Percentiles rank a stretch among this genome's conserved stretches.
phyloP scores from a whole-genome alignment of 2,113 vertebrate genomes.

The Neopipo cinnamomea region DNA sequence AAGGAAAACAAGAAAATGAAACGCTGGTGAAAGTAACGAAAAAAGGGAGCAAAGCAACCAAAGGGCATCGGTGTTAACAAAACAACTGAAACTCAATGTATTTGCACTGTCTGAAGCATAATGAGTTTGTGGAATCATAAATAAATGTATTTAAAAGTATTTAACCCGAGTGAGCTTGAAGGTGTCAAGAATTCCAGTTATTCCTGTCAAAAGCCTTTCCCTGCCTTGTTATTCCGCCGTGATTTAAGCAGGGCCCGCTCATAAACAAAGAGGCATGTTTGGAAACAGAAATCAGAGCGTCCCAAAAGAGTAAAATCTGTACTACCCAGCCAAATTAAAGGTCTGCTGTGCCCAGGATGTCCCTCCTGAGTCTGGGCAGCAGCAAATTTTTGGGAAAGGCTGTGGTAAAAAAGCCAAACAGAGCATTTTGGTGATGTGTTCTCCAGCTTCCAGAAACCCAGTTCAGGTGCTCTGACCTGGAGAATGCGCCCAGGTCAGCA shows the following conservation, averaged over 20 bases:
- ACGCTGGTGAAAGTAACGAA: neutral
- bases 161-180: neutral
- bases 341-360: neutral
- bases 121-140: neutral
- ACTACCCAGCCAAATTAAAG: neutral
- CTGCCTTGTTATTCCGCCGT: neutral
- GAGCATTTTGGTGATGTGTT: accelerated
- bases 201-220: neutral
- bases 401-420: neutral
- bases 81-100: neutral
- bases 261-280: neutral
- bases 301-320: neutral
- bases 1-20: neutral
- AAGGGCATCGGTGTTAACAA: neutral
- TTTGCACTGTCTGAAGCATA: neutral
- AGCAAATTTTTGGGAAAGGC: neutral
- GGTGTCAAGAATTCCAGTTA: neutral
- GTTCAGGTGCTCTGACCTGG: neutral
- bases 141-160: neutral
- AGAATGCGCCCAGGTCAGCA: neutral
- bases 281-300: neutral
- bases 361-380: neutral
- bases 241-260: neutral
- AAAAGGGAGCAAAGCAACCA: neutral
- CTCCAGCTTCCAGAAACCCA: neutral